phyloP scores from a whole-genome alignment of 64 coral and sea anemone genomes.

The Montipora efflorescens region DNA sequence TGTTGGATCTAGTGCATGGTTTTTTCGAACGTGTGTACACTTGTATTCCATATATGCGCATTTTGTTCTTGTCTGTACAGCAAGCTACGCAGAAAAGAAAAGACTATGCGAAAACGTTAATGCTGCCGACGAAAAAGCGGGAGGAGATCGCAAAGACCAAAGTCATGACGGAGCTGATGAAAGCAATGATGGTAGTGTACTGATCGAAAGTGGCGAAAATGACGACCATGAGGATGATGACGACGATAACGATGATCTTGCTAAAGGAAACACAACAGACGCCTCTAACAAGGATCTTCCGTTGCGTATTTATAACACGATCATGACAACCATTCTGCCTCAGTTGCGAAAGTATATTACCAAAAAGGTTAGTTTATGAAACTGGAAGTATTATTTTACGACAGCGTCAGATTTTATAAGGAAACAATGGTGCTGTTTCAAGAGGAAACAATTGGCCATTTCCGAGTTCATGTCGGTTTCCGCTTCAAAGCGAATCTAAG shows the following conservation, averaged over 20 bases:
- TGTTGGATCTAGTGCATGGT: too few species aligned
- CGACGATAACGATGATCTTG: constrained; percentile 33
- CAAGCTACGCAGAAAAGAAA: neutral
- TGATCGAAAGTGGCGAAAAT: constrained; percentile 8
- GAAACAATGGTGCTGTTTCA: too few species aligned
- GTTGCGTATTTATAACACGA: constrained; percentile 73
- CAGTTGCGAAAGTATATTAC: constrained; percentile 84
- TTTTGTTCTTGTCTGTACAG: neutral
- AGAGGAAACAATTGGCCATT: too few species aligned
- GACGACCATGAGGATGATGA: constrained; percentile 38
- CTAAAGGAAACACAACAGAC: neutral
- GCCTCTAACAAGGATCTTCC: constrained; percentile 51
- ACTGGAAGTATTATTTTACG: neutral
- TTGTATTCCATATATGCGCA: neutral
- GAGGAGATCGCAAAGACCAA: neutral
- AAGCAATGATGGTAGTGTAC: neutral
- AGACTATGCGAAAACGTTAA: neutral
- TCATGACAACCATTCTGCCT: constrained; percentile 80
- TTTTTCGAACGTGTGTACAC: too few species aligned
- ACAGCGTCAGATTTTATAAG: too few species aligned
- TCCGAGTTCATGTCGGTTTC: too few species aligned
- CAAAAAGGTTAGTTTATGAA: constrained; percentile 79
- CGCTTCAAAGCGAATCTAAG: too few species aligned
- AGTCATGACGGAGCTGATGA: neutral
- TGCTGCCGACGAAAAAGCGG: neutral